A percentile compares a stretch with the other conserved stretches of the same genome.
phyloP scores from a whole-genome alignment of 2,797 vertebrate genomes.

The Chaenodraco wilsoni region DNA sequence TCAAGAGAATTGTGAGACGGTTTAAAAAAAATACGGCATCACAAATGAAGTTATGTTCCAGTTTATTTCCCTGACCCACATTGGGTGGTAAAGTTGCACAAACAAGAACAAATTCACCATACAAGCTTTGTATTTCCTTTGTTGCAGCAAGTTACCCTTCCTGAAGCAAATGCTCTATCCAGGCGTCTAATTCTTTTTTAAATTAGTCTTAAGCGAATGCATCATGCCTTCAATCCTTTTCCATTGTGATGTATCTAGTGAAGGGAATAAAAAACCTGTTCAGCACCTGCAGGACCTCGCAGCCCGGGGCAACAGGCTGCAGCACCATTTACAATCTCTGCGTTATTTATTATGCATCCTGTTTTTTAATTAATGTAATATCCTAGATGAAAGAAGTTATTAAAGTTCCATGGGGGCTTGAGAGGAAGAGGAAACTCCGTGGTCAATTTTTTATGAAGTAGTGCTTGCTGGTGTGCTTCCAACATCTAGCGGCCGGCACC shows the following conservation, averaged over 20 bases:
- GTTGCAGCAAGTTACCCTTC: slow-evolving; percentile 34
- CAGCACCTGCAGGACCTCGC: slow-evolving; percentile 48
- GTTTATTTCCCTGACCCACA: slow-evolving; percentile 51
- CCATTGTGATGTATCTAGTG: slow-evolving; percentile 49
- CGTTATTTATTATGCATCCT: slow-evolving; percentile 76
- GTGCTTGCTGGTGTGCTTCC: slow-evolving; percentile 46
- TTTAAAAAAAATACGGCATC: background rate
- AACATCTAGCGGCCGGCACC: slow-evolving; percentile 51
- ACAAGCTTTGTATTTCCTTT: slow-evolving; percentile 28
- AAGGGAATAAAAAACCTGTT: slow-evolving; percentile 56
- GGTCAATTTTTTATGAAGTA: slow-evolving; percentile 76
- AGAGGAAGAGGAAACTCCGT: slow-evolving; percentile 70
- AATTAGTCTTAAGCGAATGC: slow-evolving; percentile 35
- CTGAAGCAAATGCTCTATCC: slow-evolving; percentile 35
- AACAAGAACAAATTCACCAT: slow-evolving; percentile 39
- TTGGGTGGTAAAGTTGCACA: slow-evolving; percentile 41
- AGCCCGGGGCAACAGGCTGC: slow-evolving; percentile 59
- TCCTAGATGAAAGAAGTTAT: slow-evolving; percentile 78
- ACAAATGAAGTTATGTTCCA: slow-evolving; percentile 29
- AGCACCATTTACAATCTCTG: slow-evolving; percentile 51
- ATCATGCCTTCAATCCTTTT: slow-evolving; percentile 45
- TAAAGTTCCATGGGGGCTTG: slow-evolving; percentile 65
- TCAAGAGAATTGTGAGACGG: slow-evolving; percentile 20
- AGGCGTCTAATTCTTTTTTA: slow-evolving; percentile 25
- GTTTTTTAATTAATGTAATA: slow-evolving; percentile 80